These are phyloP conservation scores for Rhyacophila evoluta DNA, from an alignment of 2,888 invertebrate species.

Conservation along the genomic window DNA sequence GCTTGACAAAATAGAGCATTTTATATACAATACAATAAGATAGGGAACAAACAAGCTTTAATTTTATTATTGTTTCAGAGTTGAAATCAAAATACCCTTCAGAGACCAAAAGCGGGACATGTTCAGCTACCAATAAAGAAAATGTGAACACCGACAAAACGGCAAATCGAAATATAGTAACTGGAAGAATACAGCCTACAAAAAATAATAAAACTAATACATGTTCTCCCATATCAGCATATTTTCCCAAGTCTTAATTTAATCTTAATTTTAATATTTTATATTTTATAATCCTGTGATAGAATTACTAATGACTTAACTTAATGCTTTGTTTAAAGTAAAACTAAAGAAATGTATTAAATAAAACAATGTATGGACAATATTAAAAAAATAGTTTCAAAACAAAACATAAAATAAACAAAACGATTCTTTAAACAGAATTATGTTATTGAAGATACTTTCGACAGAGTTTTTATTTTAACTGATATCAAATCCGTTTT, in stretches of 20 bases:
- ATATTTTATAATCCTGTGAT: conserved; percentile 1
- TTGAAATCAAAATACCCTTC: conserved; percentile 22
- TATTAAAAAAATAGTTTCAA: not conserved
- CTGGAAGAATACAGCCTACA: not conserved
- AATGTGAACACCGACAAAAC: conserved; percentile 18
- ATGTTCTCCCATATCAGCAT: conserved; percentile 66
- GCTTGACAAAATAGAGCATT: not conserved
- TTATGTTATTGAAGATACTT: too few species aligned
- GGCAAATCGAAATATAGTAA: conserved; percentile 11
- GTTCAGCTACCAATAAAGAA: conserved; percentile 25
- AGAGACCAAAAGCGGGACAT: not conserved
- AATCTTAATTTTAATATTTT: not conserved
- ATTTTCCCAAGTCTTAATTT: conserved; percentile 60
- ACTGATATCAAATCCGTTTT: too few species aligned
- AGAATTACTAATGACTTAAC: not conserved
- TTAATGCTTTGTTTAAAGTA: not conserved
- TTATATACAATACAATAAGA: not conserved
- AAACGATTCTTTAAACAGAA: too few species aligned
- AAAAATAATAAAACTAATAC: conserved; percentile 56
- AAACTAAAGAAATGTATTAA: not conserved
- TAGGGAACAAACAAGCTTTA: not conserved
- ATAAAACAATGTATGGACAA: not conserved
- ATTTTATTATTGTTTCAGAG: conserved; percentile 34
- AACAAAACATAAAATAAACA: too few species aligned
- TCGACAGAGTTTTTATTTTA: too few species aligned